phyloP scores from a whole-genome alignment of 2,113 vertebrate genomes.

The Alaudala cheleensis region DNA sequence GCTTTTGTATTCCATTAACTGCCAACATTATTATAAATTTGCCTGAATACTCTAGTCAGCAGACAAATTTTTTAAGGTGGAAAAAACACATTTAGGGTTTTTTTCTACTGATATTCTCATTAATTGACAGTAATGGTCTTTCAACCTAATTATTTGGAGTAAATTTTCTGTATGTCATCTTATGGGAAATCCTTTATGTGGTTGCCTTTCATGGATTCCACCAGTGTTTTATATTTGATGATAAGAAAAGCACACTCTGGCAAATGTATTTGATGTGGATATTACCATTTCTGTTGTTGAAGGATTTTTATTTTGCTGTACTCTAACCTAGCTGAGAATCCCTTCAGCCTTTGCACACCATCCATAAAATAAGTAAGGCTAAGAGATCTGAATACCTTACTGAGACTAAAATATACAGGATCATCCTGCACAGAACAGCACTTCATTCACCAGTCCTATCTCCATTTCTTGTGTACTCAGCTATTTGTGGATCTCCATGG shows the following conservation, averaged over 20 bases:
- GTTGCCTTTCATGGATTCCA: background rate
- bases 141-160: background rate
- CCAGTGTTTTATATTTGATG: background rate
- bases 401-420: background rate
- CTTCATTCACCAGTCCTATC: background rate
- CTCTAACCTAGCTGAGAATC: background rate
- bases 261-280: background rate
- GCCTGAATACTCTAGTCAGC: background rate
- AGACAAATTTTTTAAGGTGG: background rate
- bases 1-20: background rate
- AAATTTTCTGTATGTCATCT: background rate
- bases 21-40: background rate
- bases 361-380: background rate
- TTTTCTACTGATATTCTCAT: background rate
- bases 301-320: background rate
- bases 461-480: background rate
- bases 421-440: background rate
- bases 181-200: accelerated
- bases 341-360: background rate
- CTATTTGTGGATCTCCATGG: background rate
- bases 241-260: background rate
- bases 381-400: background rate
- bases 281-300: background rate
- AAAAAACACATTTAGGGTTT: background rate
- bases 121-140: background rate